A percentile compares a stretch with the other conserved stretches of the same genome.
phyloP scores from a whole-genome alignment of 2,888 invertebrate species.

The Argyresthia albistria region DNA sequence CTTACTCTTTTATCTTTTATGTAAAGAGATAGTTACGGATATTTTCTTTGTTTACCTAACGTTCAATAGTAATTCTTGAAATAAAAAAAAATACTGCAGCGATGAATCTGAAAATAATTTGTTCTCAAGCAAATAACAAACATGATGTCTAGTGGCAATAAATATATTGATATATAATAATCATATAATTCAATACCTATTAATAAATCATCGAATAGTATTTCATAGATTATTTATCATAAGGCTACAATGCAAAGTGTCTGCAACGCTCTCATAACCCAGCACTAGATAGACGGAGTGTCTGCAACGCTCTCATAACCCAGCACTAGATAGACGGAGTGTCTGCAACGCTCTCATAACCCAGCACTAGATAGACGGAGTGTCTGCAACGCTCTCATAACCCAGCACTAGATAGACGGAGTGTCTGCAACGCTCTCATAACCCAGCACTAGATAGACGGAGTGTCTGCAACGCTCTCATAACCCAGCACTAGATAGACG shows the following conservation, averaged over 20 bases:
- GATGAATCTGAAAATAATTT: too few relatives aligned
- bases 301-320: conserved; percentile 36
- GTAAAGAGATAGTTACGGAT: background rate
- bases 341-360: conserved; percentile 37
- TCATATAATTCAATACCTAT: conserved; percentile 38
- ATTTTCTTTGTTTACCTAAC: background rate
- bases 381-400: conserved; percentile 38
- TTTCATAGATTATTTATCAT: conserved; percentile 49
- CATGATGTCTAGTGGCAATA: conserved; percentile 41
- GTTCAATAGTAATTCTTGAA: background rate
- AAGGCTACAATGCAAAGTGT: conserved; percentile 57
- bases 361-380: conserved; percentile 12
- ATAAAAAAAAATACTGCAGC: background rate
- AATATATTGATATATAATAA: conserved; percentile 49
- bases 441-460: too few relatives aligned
- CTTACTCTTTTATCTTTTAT: too few relatives aligned
- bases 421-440: conserved; percentile 40
- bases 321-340: conserved; percentile 15
- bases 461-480: conserved; percentile 42
- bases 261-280: conserved; percentile 35
- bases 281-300: too few relatives aligned
- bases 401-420: conserved; percentile 5
- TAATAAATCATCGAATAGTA: conserved; percentile 40
- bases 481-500: too few relatives aligned
- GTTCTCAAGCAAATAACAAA: too few relatives aligned